These are phyloP conservation scores for Rhizomys pruinosus DNA, from an alignment of 2,113 vertebrate genomes.

Conservation along the genomic window DNA sequence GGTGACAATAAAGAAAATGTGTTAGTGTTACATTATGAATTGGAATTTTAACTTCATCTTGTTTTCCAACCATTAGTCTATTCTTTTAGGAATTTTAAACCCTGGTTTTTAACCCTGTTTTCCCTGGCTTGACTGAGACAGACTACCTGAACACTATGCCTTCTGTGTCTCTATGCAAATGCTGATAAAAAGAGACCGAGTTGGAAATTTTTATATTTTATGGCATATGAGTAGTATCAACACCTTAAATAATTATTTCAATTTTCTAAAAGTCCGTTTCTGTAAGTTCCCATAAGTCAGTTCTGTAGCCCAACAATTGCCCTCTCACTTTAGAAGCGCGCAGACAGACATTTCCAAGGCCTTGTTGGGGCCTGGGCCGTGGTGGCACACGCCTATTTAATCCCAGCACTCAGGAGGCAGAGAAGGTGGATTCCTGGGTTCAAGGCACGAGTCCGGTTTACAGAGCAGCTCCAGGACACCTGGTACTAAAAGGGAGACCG, in stretches of 20 bases:
- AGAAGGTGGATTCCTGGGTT: no score
- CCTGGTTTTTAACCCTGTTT: not conserved
- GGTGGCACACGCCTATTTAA: no score
- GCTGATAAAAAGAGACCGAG: not conserved
- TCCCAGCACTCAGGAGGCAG: no score
- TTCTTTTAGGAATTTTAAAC: not conserved
- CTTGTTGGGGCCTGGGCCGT: not conserved
- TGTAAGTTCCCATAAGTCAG: not conserved
- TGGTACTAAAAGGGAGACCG: no score
- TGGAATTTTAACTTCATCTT: constrained; percentile 31
- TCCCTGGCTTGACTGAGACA: not conserved
- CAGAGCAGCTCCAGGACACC: no score
- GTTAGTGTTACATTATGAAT: not conserved
- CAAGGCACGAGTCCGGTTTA: no score
- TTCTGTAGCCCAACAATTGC: not conserved
- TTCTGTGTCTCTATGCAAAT: not conserved
- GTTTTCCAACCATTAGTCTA: constrained; percentile 10
- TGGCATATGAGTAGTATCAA: not conserved
- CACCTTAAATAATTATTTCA: not conserved
- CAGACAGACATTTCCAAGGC: not conserved
- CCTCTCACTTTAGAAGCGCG: not conserved
- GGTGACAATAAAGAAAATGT: no score
- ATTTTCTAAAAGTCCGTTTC: not conserved
- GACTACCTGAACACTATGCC: not conserved
- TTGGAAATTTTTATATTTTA: not conserved